phyloP scores from a whole-genome alignment of 2,888 invertebrate species.

The Leucozona laternaria region DNA sequence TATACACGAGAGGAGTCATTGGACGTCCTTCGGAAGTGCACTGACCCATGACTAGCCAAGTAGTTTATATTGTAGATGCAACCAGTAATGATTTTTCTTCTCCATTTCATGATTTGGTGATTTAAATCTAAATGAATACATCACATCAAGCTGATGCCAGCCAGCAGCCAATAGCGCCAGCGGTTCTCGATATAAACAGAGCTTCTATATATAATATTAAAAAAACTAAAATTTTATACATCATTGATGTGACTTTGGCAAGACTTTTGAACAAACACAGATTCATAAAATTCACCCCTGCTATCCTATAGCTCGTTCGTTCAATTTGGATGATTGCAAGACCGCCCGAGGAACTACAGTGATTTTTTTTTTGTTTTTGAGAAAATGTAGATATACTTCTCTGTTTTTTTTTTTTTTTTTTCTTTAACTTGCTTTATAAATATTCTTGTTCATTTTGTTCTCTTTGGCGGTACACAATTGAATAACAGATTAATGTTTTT shows the following conservation, averaged over 20 bases:
- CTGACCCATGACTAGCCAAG: conserved; percentile 60
- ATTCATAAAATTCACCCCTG: conserved; percentile 31
- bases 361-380: neutral
- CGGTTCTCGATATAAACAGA: conserved; percentile 13
- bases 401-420: neutral
- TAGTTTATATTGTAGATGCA: conserved; percentile 26
- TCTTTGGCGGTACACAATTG: conserved; percentile 36
- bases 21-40: conserved; percentile 74
- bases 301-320: neutral
- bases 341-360: conserved; percentile 49
- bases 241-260: neutral
- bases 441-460: neutral
- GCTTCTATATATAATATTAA: neutral
- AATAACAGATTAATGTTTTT: conserved; percentile 55
- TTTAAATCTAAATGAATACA: conserved; percentile 74
- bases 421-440: conserved; percentile 10
- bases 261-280: conserved; percentile 14
- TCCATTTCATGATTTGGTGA: conserved; percentile 65
- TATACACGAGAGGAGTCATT: conserved; percentile 48
- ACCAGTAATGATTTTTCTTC: conserved; percentile 47
- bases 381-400: conserved; percentile 7
- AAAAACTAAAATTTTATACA: neutral
- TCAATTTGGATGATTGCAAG: conserved; percentile 61
- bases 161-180: conserved; percentile 2
- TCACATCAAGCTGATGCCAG: conserved; percentile 56